These are phyloP conservation scores for Antheraea yamamai DNA, from an alignment of 2,888 invertebrate species.

Conservation along the genomic window DNA sequence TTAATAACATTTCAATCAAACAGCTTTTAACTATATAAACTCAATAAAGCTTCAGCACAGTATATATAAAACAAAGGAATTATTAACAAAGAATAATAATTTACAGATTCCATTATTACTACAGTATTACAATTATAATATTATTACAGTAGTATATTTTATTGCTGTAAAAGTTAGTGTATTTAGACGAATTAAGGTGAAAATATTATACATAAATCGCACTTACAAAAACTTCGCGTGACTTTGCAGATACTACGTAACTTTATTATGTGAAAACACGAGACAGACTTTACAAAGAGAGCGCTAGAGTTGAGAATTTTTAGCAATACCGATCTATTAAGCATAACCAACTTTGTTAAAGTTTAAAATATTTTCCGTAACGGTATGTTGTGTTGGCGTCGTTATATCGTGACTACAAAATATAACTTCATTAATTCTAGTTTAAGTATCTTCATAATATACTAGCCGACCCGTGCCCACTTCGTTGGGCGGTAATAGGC, in stretches of 20 bases:
- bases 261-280: not conserved
- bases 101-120: conserved; percentile 34
- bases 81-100: not conserved
- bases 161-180: conserved; percentile 43
- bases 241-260: conserved; percentile 32
- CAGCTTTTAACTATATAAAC: too few relatives aligned
- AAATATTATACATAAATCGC: conserved; percentile 45
- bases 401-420: not conserved
- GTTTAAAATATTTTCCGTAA: not conserved
- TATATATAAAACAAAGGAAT: not conserved
- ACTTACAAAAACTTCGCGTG: conserved; percentile 40
- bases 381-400: not conserved
- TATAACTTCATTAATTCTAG: not conserved
- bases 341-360: not conserved
- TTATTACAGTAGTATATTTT: conserved; percentile 45
- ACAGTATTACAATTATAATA: too few relatives aligned
- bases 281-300: not conserved
- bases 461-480: too few relatives aligned
- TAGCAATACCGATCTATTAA: not conserved
- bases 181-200: conserved; percentile 37
- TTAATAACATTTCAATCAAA: too few relatives aligned
- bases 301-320: not conserved
- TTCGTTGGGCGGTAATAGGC: too few relatives aligned
- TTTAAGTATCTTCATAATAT: not conserved
- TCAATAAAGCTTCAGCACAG: not conserved